phyloP scores from a whole-genome alignment of 2,113 vertebrate genomes.

The Platichthys stellatus region DNA sequence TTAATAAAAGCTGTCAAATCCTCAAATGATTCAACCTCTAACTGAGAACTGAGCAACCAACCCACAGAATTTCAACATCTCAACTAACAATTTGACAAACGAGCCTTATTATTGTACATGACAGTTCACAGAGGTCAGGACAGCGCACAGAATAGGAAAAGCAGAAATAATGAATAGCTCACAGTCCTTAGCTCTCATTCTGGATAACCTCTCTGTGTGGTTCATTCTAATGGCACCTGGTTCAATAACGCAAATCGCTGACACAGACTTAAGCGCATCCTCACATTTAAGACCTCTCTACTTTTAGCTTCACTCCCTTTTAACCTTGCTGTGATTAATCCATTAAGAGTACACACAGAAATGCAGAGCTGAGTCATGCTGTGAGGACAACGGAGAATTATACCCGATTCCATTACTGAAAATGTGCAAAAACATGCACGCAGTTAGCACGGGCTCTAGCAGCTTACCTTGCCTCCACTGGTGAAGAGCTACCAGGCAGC shows the following conservation, averaged over 20 bases:
- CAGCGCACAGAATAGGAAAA: not conserved
- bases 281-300: not conserved
- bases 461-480: slow-evolving; percentile 80
- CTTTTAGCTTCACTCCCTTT: not conserved
- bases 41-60: slow-evolving; percentile 4
- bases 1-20: slow-evolving; percentile 39
- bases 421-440: not conserved
- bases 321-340: slow-evolving; percentile 14
- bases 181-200: not conserved
- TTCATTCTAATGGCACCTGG: slow-evolving; percentile 39
- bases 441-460: slow-evolving; percentile 5
- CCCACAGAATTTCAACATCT: not conserved
- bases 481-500: slow-evolving; percentile 72
- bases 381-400: not conserved
- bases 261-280: slow-evolving; percentile 38
- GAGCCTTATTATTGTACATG: not conserved
- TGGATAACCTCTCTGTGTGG: slow-evolving; percentile 25
- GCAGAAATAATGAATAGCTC: not conserved
- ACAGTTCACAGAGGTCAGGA: not conserved
- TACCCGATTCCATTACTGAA: not conserved
- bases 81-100: not conserved
- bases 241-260: slow-evolving; percentile 57
- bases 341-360: not conserved
- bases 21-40: slow-evolving; percentile 5
- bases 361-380: slow-evolving; percentile 17